Evolutionary conservation across 2,888 invertebrate species (phyloP).

Genomic region (Mantis religiosa): DNA sequence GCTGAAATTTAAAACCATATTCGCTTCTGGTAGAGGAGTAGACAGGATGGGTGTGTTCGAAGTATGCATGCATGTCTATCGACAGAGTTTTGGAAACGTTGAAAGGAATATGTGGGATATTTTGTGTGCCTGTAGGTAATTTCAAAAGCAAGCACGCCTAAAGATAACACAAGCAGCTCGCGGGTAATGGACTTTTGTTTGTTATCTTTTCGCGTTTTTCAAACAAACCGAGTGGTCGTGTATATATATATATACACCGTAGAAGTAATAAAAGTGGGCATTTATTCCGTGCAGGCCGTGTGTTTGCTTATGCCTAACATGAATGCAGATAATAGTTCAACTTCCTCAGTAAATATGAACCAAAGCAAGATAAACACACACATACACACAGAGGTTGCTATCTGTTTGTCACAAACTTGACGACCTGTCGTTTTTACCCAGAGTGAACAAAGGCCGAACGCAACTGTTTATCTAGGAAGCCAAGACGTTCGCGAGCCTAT

Average conservation of each 20-base stretch:
- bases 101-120: not conserved
- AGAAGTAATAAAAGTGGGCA: not conserved
- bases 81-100: not conserved
- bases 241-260: too few species aligned
- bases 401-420: too few species aligned
- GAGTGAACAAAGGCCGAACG: too few species aligned
- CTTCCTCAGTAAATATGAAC: not conserved
- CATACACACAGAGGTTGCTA: not conserved
- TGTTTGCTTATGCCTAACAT: not conserved
- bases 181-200: not conserved
- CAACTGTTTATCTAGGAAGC: too few species aligned
- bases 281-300: not conserved
- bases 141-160: not conserved
- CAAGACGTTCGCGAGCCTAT: too few species aligned
- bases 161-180: not conserved
- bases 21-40: too few species aligned
- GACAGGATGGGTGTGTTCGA: too few species aligned
- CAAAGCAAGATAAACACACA: not conserved
- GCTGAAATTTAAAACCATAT: too few species aligned
- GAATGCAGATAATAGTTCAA: not conserved
- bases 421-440: too few species aligned
- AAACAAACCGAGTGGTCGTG: not conserved
- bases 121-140: not conserved
- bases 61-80: too few species aligned
- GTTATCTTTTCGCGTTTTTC: not conserved